Evolutionary conservation across 2,113 vertebrate species (phyloP), one percentile per base, ranked within the genome.

Genomic region (Struthidea cinerea): DNA sequence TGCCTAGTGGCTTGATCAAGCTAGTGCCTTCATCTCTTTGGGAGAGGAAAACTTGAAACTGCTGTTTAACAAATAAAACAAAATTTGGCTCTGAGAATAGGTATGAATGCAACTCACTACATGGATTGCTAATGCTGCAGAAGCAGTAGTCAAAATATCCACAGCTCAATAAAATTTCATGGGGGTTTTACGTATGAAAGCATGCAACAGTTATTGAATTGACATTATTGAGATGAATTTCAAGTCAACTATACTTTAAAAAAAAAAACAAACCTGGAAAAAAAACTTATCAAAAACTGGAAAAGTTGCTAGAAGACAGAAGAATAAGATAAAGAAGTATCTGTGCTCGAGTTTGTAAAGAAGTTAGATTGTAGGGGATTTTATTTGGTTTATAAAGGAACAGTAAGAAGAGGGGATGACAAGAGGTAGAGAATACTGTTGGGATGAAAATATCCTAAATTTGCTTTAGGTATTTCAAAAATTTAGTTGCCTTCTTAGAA

Each of bases 251-350:
- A 1, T 22, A 30, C 3, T 69, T 33, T 37, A 14, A 64, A 82
- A 35, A 46, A 18, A 10, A 18, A 13, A 59, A 11, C 12, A 20
- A 16, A 0, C 11, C n/a, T n/a, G n/a, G n/a, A n/a, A n/a, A n/a
- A n/a, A n/a, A n/a, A n/a, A n/a, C n/a, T n/a, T n/a, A n/a, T n/a
- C 3, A 10, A 24, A 41, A 47, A 10, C 23, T 57, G 15, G 8
- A 70, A 87, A 87, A 32, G 1, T 27, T 89, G 18, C 2, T 50
- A 35, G 42, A 84, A 64, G 39, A 55, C 7, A 89, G 19, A 80
- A 5, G 3, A 65, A 26, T 41, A 79, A 68, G 23, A 16, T 64
- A 50, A 85, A 20, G 17, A 75, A 11, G 2, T 12, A 32, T 67
- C 7, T 47, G 21, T 35, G 10, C 24, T 44, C 26, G 24, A 57